phyloP scores from a whole-genome alignment of 2,888 invertebrate species.

The Carterocephalus palaemon region DNA sequence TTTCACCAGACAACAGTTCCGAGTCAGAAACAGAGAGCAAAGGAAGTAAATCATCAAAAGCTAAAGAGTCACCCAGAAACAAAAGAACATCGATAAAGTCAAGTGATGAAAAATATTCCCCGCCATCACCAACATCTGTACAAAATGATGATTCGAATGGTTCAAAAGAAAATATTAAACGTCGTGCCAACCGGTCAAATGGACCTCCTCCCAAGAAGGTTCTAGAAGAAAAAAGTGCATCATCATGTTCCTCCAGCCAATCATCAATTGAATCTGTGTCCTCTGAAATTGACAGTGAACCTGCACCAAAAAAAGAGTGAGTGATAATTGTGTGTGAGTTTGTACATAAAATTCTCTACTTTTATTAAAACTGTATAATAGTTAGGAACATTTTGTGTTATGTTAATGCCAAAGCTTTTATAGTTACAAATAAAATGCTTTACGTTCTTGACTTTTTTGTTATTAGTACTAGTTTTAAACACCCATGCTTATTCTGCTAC shows the following conservation, averaged over 20 bases:
- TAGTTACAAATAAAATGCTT: no score
- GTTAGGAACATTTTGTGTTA: no score
- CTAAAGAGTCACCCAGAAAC: constrained; percentile 50
- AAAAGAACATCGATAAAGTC: constrained; percentile 61
- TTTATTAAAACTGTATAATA: no score
- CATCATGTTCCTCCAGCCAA: constrained; percentile 69
- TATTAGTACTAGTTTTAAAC: no score
- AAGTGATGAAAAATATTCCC: constrained; percentile 58
- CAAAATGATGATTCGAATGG: constrained; percentile 59
- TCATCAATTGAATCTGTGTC: constrained; percentile 69
- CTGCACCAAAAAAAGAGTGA: constrained; percentile 53
- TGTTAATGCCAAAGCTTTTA: no score
- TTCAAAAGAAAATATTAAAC: constrained; percentile 54
- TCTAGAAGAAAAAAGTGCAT: constrained; percentile 63
- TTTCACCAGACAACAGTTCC: constrained; percentile 86
- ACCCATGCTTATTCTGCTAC: no score
- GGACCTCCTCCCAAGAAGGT: constrained; percentile 67
- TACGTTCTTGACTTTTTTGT: no score
- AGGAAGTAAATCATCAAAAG: constrained; percentile 43
- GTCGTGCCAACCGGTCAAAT: constrained; percentile 54
- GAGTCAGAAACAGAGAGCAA: constrained; percentile 67
- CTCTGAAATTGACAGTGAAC: constrained; percentile 67
- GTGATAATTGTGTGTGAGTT: constrained; percentile 55
- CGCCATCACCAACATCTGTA: constrained; percentile 43
- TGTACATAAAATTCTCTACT: no score